These are phyloP conservation scores for Callaeas wilsoni DNA, from an alignment of 2,113 vertebrate genomes.

Conservation along the genomic window DNA sequence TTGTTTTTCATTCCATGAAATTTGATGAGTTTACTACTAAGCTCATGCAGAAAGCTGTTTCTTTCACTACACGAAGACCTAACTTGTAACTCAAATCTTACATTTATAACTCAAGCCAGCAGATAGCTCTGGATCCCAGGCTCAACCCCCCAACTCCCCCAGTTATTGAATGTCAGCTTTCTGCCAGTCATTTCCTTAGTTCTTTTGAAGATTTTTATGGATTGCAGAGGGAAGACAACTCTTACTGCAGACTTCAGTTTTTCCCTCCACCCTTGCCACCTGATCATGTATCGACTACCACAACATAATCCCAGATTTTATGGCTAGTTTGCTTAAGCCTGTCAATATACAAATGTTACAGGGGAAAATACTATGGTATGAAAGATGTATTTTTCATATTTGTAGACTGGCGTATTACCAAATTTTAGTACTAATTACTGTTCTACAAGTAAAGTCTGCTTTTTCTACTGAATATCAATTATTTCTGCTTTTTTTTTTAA, in stretches of 20 bases:
- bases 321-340: not conserved
- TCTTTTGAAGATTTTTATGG: not conserved
- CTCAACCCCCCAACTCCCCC: rapidly evolving
- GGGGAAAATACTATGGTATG: not conserved
- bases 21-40: not conserved
- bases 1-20: not conserved
- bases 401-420: not conserved
- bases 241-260: not conserved
- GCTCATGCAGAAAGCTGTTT: not conserved
- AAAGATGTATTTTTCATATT: not conserved
- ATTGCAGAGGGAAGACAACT: not conserved
- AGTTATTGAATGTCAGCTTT: not conserved
- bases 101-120: not conserved
- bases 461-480: not conserved
- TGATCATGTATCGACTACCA: not conserved
- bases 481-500: not conserved
- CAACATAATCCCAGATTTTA: not conserved
- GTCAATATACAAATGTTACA: not conserved
- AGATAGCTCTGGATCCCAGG: not conserved
- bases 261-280: not conserved
- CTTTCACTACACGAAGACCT: not conserved
- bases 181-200: not conserved
- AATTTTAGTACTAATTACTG: not conserved
- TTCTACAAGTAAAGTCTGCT: not conserved
- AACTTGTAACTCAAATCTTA: not conserved